Percentiles rank a stretch among this genome's conserved stretches.
Conservation (phyloP, 2,888 invertebrate species). For the Melieria omissa region DNA sequence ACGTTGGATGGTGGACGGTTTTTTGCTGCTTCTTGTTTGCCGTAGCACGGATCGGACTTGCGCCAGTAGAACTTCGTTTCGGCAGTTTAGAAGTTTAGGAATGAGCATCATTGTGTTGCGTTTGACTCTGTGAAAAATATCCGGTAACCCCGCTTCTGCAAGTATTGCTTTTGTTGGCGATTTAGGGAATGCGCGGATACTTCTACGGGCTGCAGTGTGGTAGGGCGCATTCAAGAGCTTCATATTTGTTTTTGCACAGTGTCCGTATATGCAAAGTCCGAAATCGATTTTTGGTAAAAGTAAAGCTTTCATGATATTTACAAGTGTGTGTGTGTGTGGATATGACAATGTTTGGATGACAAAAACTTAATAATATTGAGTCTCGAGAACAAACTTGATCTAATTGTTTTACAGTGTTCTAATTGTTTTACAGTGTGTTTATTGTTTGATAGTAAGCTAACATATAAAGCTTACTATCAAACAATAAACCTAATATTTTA, state of each 20-base stretch:
- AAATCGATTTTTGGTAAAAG: slow-evolving; percentile 7
- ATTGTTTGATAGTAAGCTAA: no score
- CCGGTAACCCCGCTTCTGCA: background rate
- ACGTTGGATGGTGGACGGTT: background rate
- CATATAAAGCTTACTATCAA: background rate
- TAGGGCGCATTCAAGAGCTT: background rate
- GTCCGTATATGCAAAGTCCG: slow-evolving; percentile 7
- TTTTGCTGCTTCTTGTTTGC: background rate
- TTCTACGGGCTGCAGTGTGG: background rate
- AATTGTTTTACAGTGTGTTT: slow-evolving; percentile 1
- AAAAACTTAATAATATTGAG: slow-evolving; percentile 16
- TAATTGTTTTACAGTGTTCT: slow-evolving; percentile 7
- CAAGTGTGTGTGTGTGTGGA: slow-evolving; percentile 8
- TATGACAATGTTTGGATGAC: background rate
- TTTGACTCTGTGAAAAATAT: background rate
- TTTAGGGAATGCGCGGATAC: background rate
- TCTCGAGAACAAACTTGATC: background rate
- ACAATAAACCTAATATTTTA: background rate
- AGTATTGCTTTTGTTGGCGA: background rate
- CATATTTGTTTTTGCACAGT: slow-evolving; percentile 5
- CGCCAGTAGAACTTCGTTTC: background rate
- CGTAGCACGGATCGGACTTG: background rate
- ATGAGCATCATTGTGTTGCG: background rate
- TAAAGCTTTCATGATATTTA: background rate
- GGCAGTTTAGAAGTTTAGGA: background rate